Conservation (phyloP, 1,140 invertebrate species). For the Dendroctonus ponderosae region DNA sequence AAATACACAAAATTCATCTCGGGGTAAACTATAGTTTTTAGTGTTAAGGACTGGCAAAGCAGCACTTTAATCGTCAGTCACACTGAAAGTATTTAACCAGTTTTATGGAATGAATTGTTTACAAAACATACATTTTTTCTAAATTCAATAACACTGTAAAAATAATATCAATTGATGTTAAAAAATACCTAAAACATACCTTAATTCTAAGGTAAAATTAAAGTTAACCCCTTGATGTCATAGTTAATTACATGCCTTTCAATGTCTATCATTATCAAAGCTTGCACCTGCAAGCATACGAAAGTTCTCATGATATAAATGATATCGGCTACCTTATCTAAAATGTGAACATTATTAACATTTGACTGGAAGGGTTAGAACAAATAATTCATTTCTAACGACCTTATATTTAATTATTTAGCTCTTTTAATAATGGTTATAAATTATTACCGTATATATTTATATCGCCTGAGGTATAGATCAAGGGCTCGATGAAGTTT, state of each 20-base stretch:
- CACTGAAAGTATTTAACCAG: no score
- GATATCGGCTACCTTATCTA: conserved; percentile 30
- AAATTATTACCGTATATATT: conserved; percentile 13
- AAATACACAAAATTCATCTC: no score
- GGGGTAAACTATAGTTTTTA: no score
- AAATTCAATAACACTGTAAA: no score
- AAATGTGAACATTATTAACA: conserved; percentile 30
- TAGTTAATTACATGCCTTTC: conserved; percentile 24
- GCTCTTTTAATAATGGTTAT: conserved; percentile 9
- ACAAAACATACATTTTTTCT: no score
- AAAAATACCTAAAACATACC: background rate
- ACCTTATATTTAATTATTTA: conserved; percentile 11
- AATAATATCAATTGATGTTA: no score
- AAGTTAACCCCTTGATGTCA: conserved; percentile 19
- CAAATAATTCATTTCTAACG: conserved; percentile 22
- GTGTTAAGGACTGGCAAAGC: no score
- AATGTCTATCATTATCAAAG: conserved; percentile 34
- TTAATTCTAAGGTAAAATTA: background rate
- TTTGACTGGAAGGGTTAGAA: conserved; percentile 19
- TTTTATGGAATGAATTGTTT: no score
- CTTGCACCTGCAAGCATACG: conserved; percentile 31
- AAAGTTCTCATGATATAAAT: conserved; percentile 38
- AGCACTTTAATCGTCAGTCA: no score
- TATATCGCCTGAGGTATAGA: background rate
- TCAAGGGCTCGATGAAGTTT: conserved; percentile 7